Base-by-base conservation (phyloP, 2,888 invertebrate species). In the Plusia festucae region DNA sequence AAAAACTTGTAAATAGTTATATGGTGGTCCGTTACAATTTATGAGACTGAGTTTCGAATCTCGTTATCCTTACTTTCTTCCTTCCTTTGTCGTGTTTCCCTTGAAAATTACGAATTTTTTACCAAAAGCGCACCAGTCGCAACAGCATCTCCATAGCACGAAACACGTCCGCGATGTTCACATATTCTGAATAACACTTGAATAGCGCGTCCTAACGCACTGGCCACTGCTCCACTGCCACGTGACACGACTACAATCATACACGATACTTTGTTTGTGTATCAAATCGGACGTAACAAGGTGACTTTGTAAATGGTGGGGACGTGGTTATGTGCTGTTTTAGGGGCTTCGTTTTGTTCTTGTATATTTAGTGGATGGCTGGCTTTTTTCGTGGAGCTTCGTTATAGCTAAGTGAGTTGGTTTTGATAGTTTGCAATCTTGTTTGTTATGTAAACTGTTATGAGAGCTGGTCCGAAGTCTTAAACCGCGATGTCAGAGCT, bases 141-240 rank as follows among this genome's bases (percentile, higher is more conserved):
- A 60, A 72, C n/a, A 73, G 58, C 87, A 71, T 82, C 92, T 91
- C 91, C 73, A 91, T 70, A 58, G 78, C 34, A 62, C 27, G 66
- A 58, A 63, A 74, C 90, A 92, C 91, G 93, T 91, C 83, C 84
- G 81, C 84, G 82, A 81, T 91, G 91, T 92, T 91, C 91, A 90
- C 91, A 92, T 92, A 93, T 91, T 93, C 93, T 90, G 91, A 92
- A 93, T 92, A 92, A 91, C 91, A 92, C 91, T 93, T 90, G 88
- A 90, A 91, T 90, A 86, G 82, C 84, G 83, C 79, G 84, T 85
- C 85, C 85, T 90, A 90, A 92, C 90, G 90, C 90, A 93, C 89
- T 91, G 88, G 84, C 83, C 88, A 87, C 85, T 81, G 84, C 85
- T 85, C 84, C 83, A 84, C 82, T 77, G 65, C 83, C 86, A 88